phyloP scores from a whole-genome alignment of 2,888 invertebrate species.

The Drosophila neonasuta region DNA sequence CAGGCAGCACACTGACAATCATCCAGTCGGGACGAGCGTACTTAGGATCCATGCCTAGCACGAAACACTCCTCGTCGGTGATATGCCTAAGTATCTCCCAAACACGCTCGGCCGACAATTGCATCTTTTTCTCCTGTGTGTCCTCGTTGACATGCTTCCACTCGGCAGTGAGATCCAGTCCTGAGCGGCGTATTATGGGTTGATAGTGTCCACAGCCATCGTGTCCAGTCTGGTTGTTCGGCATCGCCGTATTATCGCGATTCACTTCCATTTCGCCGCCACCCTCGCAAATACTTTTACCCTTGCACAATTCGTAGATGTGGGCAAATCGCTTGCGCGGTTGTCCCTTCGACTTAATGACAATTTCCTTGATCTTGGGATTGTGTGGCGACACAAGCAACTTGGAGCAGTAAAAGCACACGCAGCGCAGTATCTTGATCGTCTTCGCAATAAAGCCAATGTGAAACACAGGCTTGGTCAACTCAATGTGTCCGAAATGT shows the following conservation, averaged over 20 bases:
- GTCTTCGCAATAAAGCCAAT: conserved; percentile 98
- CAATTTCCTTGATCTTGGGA: conserved; percentile 84
- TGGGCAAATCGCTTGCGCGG: conserved; percentile 96
- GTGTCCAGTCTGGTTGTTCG: conserved; percentile 86
- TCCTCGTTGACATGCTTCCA: conserved; percentile 99
- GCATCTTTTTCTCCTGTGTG: conserved; percentile 97
- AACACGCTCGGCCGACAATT: conserved; percentile 96
- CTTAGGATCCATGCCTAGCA: conserved; percentile 98
- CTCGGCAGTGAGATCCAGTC: conserved; percentile 96
- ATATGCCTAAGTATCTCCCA: conserved; percentile 98
- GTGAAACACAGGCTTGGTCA: conserved; percentile 99
- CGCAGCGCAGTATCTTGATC: conserved; percentile 98
- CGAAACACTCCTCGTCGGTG: conserved; percentile 97
- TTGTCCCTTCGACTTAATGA: conserved; percentile 97
- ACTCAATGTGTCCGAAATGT: conserved; percentile 99
- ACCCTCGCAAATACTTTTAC: conserved; percentile 98
- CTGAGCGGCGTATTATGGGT: conserved; percentile 93
- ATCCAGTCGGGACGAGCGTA: conserved; percentile 99
- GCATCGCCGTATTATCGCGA: conserved; percentile 86
- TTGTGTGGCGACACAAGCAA: conserved; percentile 96
- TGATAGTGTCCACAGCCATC: conserved; percentile 99
- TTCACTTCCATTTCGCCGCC: conserved; percentile 98
- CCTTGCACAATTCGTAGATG: conserved; percentile 98
- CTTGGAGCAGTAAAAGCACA: conserved; percentile 99
- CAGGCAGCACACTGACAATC: conserved; percentile 98